phyloP scores from a whole-genome alignment of 2,797 vertebrate genomes.

The Catostomus latipinnis region DNA sequence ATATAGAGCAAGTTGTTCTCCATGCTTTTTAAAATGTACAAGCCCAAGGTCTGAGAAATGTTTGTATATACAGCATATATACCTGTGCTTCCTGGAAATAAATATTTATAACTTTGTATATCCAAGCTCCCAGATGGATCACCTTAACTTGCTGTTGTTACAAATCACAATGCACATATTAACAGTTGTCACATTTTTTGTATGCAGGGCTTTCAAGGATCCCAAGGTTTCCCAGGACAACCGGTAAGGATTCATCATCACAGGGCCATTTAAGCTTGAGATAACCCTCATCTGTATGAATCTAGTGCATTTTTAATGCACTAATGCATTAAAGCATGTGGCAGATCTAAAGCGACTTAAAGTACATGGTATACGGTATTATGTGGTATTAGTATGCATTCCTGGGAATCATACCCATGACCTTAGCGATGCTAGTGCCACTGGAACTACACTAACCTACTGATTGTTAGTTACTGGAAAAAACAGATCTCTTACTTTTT shows the following conservation, averaged over 20 bases:
- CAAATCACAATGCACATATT: constrained; percentile 6
- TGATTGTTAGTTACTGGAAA: not conserved
- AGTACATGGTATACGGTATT: too few relatives aligned
- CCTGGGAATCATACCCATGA: too few relatives aligned
- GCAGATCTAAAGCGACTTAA: too few relatives aligned
- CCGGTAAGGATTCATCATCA: constrained; percentile 72
- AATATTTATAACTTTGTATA: constrained; percentile 43
- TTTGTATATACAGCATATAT: constrained; percentile 9
- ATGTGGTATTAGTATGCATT: too few relatives aligned
- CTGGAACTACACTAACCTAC: not conserved
- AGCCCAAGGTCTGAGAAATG: constrained; percentile 12
- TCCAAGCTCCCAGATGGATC: constrained; percentile 18
- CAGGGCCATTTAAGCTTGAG: not conserved
- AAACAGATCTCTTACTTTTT: constrained; percentile 7
- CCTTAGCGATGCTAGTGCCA: too few relatives aligned
- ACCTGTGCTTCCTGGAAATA: constrained; percentile 27
- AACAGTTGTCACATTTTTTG: constrained; percentile 41
- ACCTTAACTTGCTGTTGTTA: constrained; percentile 9
- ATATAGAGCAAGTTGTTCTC: constrained; percentile 15
- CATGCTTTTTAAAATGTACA: constrained; percentile 19
- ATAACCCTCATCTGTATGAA: too few relatives aligned
- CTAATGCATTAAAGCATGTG: too few relatives aligned
- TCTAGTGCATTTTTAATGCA: too few relatives aligned
- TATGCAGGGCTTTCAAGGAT: constrained; percentile 91
- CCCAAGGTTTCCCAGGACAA: constrained; percentile 90